Percentiles rank a stretch among this genome's conserved stretches.
Conservation (phyloP, 2,888 invertebrate genomes). For the Euspilapteryx auroguttella region DNA sequence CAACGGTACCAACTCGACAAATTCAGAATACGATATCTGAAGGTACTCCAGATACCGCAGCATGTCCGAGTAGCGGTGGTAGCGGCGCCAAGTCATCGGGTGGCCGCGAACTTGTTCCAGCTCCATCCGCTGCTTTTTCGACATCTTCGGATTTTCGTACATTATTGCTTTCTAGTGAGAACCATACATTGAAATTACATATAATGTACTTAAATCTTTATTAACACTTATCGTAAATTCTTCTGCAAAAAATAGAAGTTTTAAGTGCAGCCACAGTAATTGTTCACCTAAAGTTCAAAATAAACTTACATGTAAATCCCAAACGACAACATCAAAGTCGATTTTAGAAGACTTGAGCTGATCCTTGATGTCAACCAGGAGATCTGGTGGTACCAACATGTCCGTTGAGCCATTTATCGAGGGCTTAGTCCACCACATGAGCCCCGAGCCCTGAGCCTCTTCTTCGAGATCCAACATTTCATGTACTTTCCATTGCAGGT, state of each 20-base stretch:
- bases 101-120: constrained; percentile 61
- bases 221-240: too few relatives aligned
- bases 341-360: constrained; percentile 64
- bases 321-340: constrained; percentile 67
- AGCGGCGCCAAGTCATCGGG: constrained; percentile 71
- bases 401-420: constrained; percentile 64
- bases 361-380: constrained; percentile 60
- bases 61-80: constrained; percentile 72
- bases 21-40: constrained; percentile 64
- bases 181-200: too few relatives aligned
- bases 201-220: too few relatives aligned
- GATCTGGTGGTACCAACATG: constrained; percentile 71
- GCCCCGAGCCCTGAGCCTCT: constrained; percentile 45
- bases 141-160: constrained; percentile 67
- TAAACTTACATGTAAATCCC: constrained; percentile 68
- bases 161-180: constrained; percentile 63
- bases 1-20: constrained; percentile 69
- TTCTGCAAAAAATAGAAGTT: too few relatives aligned
- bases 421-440: constrained; percentile 55
- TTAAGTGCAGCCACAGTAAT: background rate
- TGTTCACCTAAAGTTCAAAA: background rate
- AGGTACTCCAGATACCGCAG: constrained; percentile 69
- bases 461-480: constrained; percentile 47
- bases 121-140: constrained; percentile 63
- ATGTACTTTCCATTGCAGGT: constrained; percentile 39